phyloP scores from a whole-genome alignment of 2,113 vertebrate species.

The Delphinapterus leucas region DNA sequence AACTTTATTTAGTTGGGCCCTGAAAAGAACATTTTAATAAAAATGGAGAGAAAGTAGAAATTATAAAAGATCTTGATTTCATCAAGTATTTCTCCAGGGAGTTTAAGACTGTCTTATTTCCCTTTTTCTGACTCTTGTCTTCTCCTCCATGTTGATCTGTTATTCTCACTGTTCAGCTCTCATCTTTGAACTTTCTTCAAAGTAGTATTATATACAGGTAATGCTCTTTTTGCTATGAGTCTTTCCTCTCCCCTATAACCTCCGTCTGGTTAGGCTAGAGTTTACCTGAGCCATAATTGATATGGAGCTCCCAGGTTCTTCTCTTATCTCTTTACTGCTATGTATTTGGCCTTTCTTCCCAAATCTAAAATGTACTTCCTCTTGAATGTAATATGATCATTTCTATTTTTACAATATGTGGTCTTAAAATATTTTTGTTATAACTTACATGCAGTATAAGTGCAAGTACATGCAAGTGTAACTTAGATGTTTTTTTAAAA shows the following conservation, averaged over 20 bases:
- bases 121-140: background rate
- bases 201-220: background rate
- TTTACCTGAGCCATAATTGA: background rate
- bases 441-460: background rate
- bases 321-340: background rate
- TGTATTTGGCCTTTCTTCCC: background rate
- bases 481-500: background rate
- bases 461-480: background rate
- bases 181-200: background rate
- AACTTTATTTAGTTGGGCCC: background rate
- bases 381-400: conserved; percentile 1
- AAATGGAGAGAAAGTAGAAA: background rate
- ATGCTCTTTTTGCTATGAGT: background rate
- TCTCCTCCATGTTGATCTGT: background rate
- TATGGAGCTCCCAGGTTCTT: background rate
- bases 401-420: background rate
- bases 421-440: conserved; percentile 35
- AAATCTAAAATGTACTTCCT: conserved; percentile 10
- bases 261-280: background rate
- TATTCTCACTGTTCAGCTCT: background rate
- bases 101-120: background rate
- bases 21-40: conserved; percentile 30
- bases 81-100: background rate
- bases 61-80: conserved; percentile 45
- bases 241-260: background rate